Conservation (phyloP, 2,113 vertebrate genomes). For the Baryphthengus martii region DNA sequence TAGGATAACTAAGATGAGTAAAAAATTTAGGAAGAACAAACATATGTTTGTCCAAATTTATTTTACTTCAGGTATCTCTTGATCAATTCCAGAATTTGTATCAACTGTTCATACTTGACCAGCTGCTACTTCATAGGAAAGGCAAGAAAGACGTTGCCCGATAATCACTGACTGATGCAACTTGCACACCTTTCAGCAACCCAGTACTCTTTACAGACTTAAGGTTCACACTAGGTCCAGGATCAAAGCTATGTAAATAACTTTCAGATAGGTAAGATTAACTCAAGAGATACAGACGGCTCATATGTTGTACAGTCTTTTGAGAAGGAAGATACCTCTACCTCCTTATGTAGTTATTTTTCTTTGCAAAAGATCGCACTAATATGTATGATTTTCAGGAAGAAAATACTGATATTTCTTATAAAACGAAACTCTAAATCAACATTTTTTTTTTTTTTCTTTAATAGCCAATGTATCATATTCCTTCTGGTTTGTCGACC, state of each 20-base stretch:
- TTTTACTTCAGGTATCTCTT: too few relatives aligned
- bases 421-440: background rate
- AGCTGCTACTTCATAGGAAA: too few relatives aligned
- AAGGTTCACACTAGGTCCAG: background rate
- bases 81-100: too few relatives aligned
- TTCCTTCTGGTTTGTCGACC: background rate
- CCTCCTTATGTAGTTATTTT: background rate
- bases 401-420: background rate
- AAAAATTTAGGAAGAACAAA: too few relatives aligned
- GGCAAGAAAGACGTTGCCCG: too few relatives aligned
- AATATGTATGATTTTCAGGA: background rate
- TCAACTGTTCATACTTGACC: too few relatives aligned
- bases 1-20: background rate
- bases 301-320: background rate
- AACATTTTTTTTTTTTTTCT: background rate
- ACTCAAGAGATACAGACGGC: background rate
- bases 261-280: background rate
- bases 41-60: too few relatives aligned
- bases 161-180: too few relatives aligned
- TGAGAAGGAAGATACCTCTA: background rate
- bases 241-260: background rate
- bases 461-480: background rate
- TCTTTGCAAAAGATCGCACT: background rate
- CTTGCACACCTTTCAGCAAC: too few relatives aligned
- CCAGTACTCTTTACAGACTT: background rate